These are phyloP conservation scores for Anguilla marmorata DNA, from an alignment of 2,797 vertebrate genomes.

Conservation along the genomic window DNA sequence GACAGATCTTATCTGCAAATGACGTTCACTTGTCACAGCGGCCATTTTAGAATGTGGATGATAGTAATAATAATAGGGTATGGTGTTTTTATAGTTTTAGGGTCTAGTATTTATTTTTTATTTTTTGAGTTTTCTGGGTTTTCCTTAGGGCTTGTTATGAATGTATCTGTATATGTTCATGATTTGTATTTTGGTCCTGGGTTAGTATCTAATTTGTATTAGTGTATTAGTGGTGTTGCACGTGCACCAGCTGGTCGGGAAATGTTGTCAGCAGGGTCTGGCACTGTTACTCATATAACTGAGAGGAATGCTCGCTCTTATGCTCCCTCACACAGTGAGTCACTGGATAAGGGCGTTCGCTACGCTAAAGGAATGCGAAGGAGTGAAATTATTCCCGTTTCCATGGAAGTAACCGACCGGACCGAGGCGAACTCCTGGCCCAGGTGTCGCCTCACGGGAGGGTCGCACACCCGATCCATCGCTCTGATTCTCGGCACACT, in stretches of 20 bases:
- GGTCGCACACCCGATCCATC: not conserved
- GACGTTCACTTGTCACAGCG: no score
- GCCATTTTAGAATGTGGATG: not conserved
- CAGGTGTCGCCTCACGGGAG: not conserved
- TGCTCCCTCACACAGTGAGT: no score
- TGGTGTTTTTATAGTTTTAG: not conserved
- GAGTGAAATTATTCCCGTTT: not conserved
- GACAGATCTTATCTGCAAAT: not conserved
- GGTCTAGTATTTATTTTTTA: not conserved
- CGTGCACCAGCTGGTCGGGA: no score
- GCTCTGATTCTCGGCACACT: not conserved
- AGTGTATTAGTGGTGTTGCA: not conserved
- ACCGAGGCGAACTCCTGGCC: not conserved
- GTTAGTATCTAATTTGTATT: not conserved
- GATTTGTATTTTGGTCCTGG: not conserved
- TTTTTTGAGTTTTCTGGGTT: not conserved
- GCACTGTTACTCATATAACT: no score
- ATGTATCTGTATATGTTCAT: not conserved
- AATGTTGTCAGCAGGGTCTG: not conserved
- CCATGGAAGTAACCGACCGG: not conserved
- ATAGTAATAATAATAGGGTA: not conserved
- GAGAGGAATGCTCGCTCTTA: no score
- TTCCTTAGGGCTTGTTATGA: not conserved
- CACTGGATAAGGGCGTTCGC: not conserved
- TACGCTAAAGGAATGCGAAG: not conserved